These are phyloP conservation scores for Babyrousa celebensis DNA, from an alignment of 2,797 vertebrate genomes.

Conservation along the genomic window DNA sequence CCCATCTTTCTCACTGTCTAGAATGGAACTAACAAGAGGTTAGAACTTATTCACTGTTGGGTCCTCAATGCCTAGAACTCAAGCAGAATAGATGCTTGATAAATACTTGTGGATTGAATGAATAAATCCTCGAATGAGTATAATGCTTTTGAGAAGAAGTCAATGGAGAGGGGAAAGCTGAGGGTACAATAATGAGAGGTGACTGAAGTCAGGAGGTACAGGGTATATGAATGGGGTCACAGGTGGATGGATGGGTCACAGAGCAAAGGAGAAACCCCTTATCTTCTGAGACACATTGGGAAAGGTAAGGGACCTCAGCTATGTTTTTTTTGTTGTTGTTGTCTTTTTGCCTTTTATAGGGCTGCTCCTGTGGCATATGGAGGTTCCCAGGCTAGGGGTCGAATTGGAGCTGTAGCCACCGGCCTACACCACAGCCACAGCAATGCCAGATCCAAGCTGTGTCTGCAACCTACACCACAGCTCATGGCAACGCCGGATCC, in stretches of 20 bases:
- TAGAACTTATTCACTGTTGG: background rate
- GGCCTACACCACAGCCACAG: no score
- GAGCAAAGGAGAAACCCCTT: background rate
- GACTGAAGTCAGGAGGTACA: background rate
- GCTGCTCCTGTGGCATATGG: no score
- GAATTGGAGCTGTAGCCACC: no score
- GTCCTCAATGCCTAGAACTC: background rate
- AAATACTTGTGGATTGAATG: slow-evolving; percentile 32
- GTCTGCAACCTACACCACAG: no score
- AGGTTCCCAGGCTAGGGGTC: no score
- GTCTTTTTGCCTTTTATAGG: no score
- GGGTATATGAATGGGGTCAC: background rate
- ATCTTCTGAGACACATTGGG: background rate
- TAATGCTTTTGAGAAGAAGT: background rate
- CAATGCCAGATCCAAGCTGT: no score
- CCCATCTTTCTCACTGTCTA: background rate
- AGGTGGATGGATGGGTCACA: background rate
- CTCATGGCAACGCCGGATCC: no score
- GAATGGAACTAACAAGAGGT: background rate
- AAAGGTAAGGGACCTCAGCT: background rate
- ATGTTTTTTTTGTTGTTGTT: background rate
- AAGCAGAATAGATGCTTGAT: background rate
- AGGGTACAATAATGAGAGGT: background rate
- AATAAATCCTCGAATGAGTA: slow-evolving; percentile 30
- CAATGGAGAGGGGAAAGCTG: background rate